Percentiles rank a stretch among this genome's conserved stretches.
phyloP scores from a whole-genome alignment of 2,888 invertebrate genomes.

The Empis stercorea region DNA sequence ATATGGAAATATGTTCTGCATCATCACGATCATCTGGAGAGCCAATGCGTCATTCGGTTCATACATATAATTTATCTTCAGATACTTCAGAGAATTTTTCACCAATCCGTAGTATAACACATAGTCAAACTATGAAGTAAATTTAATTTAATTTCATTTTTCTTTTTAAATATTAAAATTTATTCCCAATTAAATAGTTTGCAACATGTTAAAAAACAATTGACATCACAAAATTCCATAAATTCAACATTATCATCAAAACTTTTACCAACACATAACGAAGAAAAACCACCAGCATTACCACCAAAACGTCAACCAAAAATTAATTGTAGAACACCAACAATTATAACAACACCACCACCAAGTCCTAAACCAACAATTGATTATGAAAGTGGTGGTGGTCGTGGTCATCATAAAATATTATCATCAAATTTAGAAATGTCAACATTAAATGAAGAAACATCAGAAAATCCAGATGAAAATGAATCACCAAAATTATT shows the following conservation, averaged over 20 bases:
- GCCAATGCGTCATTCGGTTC: conserved; percentile 77
- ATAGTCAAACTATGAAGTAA: conserved; percentile 37
- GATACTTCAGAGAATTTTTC: conserved; percentile 29
- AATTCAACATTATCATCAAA: conserved; percentile 12
- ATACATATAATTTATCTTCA: conserved; percentile 49
- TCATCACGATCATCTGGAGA: conserved; percentile 59
- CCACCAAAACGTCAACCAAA: conserved; percentile 46
- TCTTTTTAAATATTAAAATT: no score
- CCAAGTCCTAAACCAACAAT: conserved; percentile 31
- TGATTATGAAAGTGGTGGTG: conserved; percentile 13
- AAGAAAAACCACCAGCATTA: conserved; percentile 44
- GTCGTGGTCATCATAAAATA: conserved; percentile 23
- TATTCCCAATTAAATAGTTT: conserved; percentile 14
- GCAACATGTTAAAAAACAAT: conserved; percentile 13
- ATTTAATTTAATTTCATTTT: no score
- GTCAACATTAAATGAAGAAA: conserved; percentile 34
- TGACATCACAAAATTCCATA: conserved; percentile 2
- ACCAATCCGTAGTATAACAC: conserved; percentile 31
- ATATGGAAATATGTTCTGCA: conserved; percentile 91
- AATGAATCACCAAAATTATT: conserved; percentile 16
- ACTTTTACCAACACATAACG: conserved; percentile 14
- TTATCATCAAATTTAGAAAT: conserved; percentile 28
- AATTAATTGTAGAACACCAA: conserved; percentile 35
- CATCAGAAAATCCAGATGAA: conserved; percentile 21
- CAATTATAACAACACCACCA: conserved; percentile 38